Base-by-base conservation (phyloP, 2,888 invertebrate species). In the Cecidostiba fungosa region DNA sequence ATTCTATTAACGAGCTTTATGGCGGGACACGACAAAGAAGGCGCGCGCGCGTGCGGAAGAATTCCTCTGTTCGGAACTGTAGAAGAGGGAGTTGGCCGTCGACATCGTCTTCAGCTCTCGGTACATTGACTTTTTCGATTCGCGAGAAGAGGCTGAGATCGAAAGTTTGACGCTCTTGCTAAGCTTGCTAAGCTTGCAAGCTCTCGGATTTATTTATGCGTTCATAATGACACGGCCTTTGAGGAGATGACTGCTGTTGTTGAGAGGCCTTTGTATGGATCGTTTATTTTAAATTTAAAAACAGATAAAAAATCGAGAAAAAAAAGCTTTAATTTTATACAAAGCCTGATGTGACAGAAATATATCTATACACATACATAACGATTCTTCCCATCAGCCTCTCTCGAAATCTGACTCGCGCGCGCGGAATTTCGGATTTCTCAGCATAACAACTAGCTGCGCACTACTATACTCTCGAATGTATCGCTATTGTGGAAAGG, bases 1-100 rank as follows among this genome's bases (percentile, higher is more conserved):
- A 85, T 85, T 82, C 85, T 82, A 85, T 85, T 85, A 85, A 82
- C 85, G 82, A 85, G 82, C 85, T 85, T 85, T 74, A 74, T 32
- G 43, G 77, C 70, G 59, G 29, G 14, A 43, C 36, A 47, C 50
- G 69, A 84, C 78, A 80, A 80, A 80, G 80, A 85, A 77, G 80
- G 50, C 59, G 62, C 70, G 50, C 59, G 62, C 70, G 77, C 80
- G 80, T 80, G 80, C 80, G 77, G 80, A 85, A 84, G 73, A 74
- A 80, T 77, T 76, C 70, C 54, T 72, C 23, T 16, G 26, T 10
- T 1, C 6, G n/a, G 8, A 29, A 14, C n/a, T n/a, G n/a, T 39
- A 2, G 32, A 50, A 23, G 39, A 32, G 10, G 50, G 23, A 16
- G 19, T 19, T 10, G 62, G 16, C 36, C 6, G 77, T 10, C 3